Evolutionary conservation across 2,113 vertebrate genomes (phyloP).

Genomic region (Zonotrichia leucophrys): DNA sequence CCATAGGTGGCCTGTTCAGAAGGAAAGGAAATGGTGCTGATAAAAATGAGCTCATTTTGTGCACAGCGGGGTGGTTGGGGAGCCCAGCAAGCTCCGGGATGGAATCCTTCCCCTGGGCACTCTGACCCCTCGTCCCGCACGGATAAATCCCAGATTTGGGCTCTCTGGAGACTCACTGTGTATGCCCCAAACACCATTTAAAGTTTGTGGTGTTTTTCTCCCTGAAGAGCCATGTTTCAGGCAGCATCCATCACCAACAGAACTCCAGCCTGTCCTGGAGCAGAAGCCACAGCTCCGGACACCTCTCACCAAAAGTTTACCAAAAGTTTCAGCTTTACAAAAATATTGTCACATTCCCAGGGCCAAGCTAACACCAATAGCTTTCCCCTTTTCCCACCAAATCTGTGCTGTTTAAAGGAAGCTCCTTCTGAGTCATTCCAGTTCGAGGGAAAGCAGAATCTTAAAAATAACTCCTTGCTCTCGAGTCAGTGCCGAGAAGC

Average conservation of each 20-base stretch:
- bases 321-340: not conserved
- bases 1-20: not conserved
- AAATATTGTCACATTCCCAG: not conserved
- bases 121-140: not conserved
- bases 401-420: not conserved
- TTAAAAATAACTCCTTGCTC: not conserved
- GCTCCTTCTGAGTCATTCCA: not conserved
- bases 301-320: not conserved
- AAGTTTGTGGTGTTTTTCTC: not conserved
- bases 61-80: fast-evolving
- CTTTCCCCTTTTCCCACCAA: not conserved
- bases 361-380: not conserved
- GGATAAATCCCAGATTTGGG: not conserved
- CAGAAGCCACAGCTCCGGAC: fast-evolving
- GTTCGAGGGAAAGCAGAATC: not conserved
- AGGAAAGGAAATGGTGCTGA: fast-evolving
- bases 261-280: not conserved
- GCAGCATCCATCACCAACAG: not conserved
- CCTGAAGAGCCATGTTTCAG: fast-evolving
- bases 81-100: fast-evolving
- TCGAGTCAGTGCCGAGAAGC: not conserved
- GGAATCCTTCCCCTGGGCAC: not conserved
- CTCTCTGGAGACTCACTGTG: not conserved
- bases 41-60: fast-evolving
- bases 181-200: fast-evolving